Conservation (phyloP, 2,888 invertebrate species). For the Thymelicus lineola region DNA sequence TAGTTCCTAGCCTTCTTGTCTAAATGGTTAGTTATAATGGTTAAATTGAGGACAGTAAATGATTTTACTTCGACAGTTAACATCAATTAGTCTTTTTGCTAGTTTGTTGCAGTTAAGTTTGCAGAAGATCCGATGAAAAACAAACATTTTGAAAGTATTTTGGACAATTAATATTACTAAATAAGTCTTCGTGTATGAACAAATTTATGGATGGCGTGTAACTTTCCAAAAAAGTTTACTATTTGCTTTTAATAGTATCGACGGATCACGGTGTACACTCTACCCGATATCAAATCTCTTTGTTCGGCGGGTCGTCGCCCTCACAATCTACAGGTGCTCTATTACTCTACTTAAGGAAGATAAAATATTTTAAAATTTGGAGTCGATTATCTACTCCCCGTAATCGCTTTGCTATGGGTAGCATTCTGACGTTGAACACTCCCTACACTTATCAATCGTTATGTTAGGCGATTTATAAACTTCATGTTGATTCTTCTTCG, state of each 20-base stretch:
- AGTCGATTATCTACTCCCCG: not conserved
- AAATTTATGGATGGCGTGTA: not conserved
- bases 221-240: conserved; percentile 27
- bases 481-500: no score
- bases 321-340: conserved; percentile 66
- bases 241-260: conserved; percentile 25
- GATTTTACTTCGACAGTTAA: no score
- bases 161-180: no score
- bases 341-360: conserved; percentile 56
- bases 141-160: not conserved
- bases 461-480: no score
- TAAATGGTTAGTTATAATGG: no score
- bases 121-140: not conserved
- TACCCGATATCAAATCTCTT: conserved; percentile 62
- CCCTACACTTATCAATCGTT: not conserved
- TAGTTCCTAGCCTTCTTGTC: no score
- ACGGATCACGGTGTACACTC: conserved; percentile 53
- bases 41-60: no score
- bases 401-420: not conserved
- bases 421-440: conserved; percentile 3
- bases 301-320: conserved; percentile 66
- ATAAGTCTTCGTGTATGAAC: not conserved
- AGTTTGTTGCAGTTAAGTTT: not conserved
- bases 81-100: no score
- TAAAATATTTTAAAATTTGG: conserved; percentile 20